Percentiles rank a stretch among this genome's conserved stretches.
Evolutionary conservation across 2,113 vertebrate genomes (phyloP).

Genomic region (Vicugna pacos): DNA sequence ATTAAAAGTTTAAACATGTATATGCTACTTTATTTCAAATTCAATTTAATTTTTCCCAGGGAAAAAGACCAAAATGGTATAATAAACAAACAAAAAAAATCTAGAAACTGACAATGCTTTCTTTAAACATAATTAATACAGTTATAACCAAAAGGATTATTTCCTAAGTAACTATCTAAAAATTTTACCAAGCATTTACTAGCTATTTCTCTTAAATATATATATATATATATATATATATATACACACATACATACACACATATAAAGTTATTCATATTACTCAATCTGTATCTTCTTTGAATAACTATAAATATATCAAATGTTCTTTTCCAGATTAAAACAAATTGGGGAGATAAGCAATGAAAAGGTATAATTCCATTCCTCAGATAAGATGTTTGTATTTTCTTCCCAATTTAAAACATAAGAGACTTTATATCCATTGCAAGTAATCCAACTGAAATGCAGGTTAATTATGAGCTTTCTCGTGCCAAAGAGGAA

Average conservation of each 20-base stretch:
- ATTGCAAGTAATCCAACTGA: constrained; percentile 89
- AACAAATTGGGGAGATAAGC: neutral
- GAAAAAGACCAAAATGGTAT: constrained; percentile 23
- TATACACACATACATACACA: neutral
- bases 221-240: neutral
- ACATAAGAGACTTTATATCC: constrained; percentile 85
- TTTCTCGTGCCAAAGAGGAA: constrained; percentile 87
- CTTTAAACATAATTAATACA: constrained; percentile 54
- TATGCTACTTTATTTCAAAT: constrained; percentile 24
- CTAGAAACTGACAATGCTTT: neutral
- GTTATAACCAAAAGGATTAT: neutral
- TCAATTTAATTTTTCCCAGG: constrained; percentile 21
- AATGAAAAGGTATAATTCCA: constrained; percentile 51
- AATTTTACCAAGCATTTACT: neutral
- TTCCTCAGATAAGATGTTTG: constrained; percentile 40
- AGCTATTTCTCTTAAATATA: neutral
- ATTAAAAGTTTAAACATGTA: neutral
- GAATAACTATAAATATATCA: neutral
- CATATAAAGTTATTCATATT: neutral
- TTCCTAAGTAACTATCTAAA: neutral
- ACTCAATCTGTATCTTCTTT: neutral
- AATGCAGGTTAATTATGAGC: constrained; percentile 87
- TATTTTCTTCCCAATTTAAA: constrained; percentile 60
- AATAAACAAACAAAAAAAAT: neutral
- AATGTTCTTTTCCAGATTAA: constrained; percentile 55